Conservation (phyloP, 1,140 invertebrate species). For the Listronotus bonariensis region DNA sequence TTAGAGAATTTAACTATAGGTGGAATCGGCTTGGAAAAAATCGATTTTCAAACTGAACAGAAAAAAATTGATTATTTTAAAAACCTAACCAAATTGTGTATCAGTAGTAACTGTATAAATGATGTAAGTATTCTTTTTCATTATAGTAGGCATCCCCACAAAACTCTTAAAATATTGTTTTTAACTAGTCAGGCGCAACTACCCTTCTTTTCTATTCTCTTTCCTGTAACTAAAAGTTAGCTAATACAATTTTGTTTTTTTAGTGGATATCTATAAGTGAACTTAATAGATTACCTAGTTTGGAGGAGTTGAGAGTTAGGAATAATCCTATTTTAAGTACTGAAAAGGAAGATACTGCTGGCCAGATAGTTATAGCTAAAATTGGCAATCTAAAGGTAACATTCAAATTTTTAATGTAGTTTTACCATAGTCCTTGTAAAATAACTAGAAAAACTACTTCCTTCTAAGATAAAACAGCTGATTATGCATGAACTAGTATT, state of each 20-base stretch:
- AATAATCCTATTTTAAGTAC: conserved; percentile 74
- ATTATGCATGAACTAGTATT: too few species aligned
- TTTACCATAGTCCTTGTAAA: too few species aligned
- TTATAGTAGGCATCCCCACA: too few species aligned
- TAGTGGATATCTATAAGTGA: conserved; percentile 82
- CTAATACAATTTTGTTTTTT: conserved; percentile 36
- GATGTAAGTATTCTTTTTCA: conserved; percentile 57
- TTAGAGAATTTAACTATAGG: conserved; percentile 60
- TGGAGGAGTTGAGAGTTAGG: conserved; percentile 74
- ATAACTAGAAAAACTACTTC: too few species aligned
- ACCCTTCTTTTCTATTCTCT: not conserved
- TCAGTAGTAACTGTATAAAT: conserved; percentile 70
- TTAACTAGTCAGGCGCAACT: too few species aligned
- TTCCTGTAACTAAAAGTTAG: too few species aligned
- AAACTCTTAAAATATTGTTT: not conserved
- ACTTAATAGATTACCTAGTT: conserved; percentile 74
- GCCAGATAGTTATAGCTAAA: conserved; percentile 77
- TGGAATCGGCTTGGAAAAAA: conserved; percentile 56
- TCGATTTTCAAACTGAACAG: conserved; percentile 57
- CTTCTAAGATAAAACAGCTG: too few species aligned
- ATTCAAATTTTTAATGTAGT: too few species aligned
- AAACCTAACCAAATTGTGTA: conserved; percentile 62
- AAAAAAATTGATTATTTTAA: conserved; percentile 55
- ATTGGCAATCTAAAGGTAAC: conserved; percentile 67
- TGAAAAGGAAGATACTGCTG: conserved; percentile 70